Evolutionary conservation across 1,140 invertebrate species (phyloP).

Genomic region (Dendroctonus ponderosae): DNA sequence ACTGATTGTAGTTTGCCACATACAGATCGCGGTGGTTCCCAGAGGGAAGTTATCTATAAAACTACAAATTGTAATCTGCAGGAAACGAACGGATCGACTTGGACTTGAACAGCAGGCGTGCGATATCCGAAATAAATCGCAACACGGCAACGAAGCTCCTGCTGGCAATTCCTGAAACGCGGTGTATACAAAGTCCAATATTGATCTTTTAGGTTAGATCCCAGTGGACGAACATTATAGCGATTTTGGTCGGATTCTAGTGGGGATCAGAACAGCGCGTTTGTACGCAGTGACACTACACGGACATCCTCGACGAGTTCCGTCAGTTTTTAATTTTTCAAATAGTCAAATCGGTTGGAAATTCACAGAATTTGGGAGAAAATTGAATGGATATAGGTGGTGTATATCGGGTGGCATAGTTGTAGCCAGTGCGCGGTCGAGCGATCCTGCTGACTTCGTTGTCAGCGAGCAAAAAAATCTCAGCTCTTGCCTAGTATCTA

Average conservation of each 20-base stretch:
- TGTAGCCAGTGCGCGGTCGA: slow-evolving; percentile 36
- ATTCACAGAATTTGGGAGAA: too few species aligned
- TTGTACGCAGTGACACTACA: slow-evolving; percentile 30
- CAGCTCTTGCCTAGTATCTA: not conserved
- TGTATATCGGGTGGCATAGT: slow-evolving; percentile 42
- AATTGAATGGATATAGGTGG: slow-evolving; percentile 14
- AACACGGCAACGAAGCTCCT: slow-evolving; percentile 4
- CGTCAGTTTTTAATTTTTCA: not conserved
- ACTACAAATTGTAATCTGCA: too few species aligned
- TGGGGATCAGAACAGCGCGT: slow-evolving; percentile 37
- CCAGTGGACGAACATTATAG: slow-evolving; percentile 42
- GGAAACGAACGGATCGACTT: too few species aligned
- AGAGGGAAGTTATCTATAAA: too few species aligned
- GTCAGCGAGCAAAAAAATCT: slow-evolving; percentile 9
- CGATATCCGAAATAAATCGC: not conserved
- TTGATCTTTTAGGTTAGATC: slow-evolving; percentile 49
- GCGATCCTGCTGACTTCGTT: slow-evolving; percentile 6
- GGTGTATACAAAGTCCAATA: slow-evolving; percentile 41
- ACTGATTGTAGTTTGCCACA: too few species aligned
- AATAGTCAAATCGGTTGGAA: too few species aligned
- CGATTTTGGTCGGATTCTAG: slow-evolving; percentile 34
- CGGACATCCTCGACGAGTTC: slow-evolving; percentile 13
- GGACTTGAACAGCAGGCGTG: too few species aligned
- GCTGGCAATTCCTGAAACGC: slow-evolving; percentile 28
- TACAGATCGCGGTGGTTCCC: too few species aligned